Conservation (phyloP, 2,888 invertebrate genomes). For the Acleris cristana region DNA sequence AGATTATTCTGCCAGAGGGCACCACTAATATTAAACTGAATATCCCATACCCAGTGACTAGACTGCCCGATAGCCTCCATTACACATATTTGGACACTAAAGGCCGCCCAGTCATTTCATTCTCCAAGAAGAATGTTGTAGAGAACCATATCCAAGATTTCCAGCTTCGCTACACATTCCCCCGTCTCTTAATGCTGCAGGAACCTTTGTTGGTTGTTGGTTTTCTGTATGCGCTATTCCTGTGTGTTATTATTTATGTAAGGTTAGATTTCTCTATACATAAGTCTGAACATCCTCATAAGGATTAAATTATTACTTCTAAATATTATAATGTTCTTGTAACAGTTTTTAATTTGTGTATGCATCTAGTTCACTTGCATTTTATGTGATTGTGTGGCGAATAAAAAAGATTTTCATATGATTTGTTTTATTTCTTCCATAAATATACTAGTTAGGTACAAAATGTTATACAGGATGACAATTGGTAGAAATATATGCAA, state of each 20-base stretch:
- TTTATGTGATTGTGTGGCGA: conserved; percentile 56
- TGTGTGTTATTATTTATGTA: conserved; percentile 96
- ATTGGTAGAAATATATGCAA: neutral
- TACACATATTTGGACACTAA: conserved; percentile 97
- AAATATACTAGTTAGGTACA: conserved; percentile 15
- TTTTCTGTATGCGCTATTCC: conserved; percentile 95
- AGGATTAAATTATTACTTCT: conserved; percentile 66
- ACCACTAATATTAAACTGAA: conserved; percentile 91
- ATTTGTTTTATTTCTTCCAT: conserved; percentile 29
- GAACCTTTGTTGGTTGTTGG: conserved; percentile 96
- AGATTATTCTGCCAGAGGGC: conserved; percentile 97
- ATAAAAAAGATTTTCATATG: conserved; percentile 53
- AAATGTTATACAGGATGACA: conserved; percentile 6
- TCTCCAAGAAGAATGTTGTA: conserved; percentile 93
- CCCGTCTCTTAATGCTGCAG: conserved; percentile 92
- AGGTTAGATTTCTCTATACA: conserved; percentile 97
- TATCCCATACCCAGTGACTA: conserved; percentile 91
- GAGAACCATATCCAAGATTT: conserved; percentile 98
- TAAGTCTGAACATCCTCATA: conserved; percentile 85
- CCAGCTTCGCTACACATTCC: conserved; percentile 94
- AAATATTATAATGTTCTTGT: conserved; percentile 47
- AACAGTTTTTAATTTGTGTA: conserved; percentile 44
- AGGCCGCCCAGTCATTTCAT: conserved; percentile 94
- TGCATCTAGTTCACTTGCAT: conserved; percentile 59
- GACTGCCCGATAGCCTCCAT: conserved; percentile 89